Conservation (phyloP, 2,888 invertebrate genomes). For the Diadromus collaris region DNA sequence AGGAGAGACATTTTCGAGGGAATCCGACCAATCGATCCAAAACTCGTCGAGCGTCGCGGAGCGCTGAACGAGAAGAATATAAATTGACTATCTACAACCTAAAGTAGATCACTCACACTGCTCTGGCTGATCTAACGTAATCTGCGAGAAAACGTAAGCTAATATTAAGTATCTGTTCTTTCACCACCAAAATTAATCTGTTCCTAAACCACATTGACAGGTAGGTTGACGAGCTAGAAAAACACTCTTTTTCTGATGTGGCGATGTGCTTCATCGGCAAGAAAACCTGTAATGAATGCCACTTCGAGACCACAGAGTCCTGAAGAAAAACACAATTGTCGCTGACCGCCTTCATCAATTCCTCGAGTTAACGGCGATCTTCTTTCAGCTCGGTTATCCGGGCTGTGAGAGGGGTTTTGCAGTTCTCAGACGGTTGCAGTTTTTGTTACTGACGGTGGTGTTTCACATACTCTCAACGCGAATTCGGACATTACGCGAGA, state of each 20-base stretch:
- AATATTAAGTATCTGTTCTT: not conserved
- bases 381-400: not conserved
- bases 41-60: not conserved
- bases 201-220: too few species aligned
- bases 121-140: not conserved
- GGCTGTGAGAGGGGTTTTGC: not conserved
- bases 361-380: not conserved
- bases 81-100: conserved; percentile 16
- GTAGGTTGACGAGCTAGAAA: too few species aligned
- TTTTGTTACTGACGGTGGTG: not conserved
- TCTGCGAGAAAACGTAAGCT: not conserved
- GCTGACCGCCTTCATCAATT: not conserved
- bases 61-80: conserved; percentile 21
- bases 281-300: not conserved
- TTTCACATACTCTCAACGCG: not conserved
- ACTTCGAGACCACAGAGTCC: not conserved
- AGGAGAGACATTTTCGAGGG: conserved; percentile 3
- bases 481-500: not conserved
- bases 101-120: not conserved
- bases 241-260: too few species aligned
- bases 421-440: not conserved
- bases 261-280: not conserved
- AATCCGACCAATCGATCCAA: conserved; percentile 17
- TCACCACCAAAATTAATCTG: not conserved
- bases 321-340: not conserved